Evolutionary conservation across 2,797 vertebrate genomes (phyloP), one percentile per base, ranked within the genome.

Genomic region (Podarcis siculus): DNA sequence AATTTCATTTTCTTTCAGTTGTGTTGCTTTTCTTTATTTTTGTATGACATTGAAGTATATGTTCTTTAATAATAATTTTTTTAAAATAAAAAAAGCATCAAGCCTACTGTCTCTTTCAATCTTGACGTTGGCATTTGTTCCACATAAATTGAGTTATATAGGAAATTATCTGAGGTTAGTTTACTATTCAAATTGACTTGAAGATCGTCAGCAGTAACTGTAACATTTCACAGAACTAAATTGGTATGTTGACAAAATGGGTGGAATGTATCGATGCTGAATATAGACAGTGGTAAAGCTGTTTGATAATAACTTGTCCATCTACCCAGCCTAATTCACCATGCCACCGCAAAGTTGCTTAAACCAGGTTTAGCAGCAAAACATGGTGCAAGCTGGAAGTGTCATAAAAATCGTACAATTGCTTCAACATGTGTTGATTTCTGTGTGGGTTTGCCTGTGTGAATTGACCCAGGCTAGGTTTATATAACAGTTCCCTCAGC

Each of bases 121-220:
- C 84, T 93, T 86, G 91, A 89, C 94, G 69, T 93, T 82, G 84
- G 79, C 87, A 90, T 93, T 95, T 93, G 90, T 93, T 94, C 69
- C 81, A 67, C 79, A 89, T 93, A 82, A 73, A 86, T 89, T 94
- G 92, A 94, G 86, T 95, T 92, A 93, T 95, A 94, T 87, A 61
- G 89, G 94, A 90, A 93, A 72, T 91, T 94, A 90, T 94, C 93
- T 92, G 94, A 94, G 91, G 92, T 89, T 93, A 82, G 84, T 87
- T 91, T 93, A 89, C 77, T 61, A 73, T 75, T 90, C 88, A 82
- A 86, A 67, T 86, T 92, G 91, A 87, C 77, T 89, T 81, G 58
- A 87, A 83, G 86, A 45, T 87, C 90, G 91, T 93, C 93, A 91
- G 1, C 82, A 79, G 85, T 93, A 86, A 83, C 86, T 91, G 78